Evolutionary conservation across 1,140 invertebrate genomes (phyloP).

Genomic region (Drosophila malerkotliana): DNA sequence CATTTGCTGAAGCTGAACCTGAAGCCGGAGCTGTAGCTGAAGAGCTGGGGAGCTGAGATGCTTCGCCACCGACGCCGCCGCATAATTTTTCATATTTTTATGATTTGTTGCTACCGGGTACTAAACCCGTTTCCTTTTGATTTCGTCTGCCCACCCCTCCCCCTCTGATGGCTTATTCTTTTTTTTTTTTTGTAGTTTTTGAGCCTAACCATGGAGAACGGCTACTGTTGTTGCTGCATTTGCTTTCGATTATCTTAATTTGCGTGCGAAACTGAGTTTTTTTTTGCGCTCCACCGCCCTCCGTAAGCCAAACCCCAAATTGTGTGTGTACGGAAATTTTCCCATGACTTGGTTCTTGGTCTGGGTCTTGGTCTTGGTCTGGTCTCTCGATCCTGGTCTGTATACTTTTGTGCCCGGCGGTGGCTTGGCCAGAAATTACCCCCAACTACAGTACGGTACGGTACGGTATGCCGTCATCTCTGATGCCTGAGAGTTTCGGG

Average conservation of each 20-base stretch:
- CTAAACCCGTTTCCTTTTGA: conserved; percentile 67
- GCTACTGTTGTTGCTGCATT: conserved; percentile 79
- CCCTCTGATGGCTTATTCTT: not conserved
- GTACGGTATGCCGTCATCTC: conserved; percentile 21
- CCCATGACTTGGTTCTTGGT: conserved; percentile 70
- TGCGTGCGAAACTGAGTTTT: conserved; percentile 84
- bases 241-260: conserved; percentile 84
- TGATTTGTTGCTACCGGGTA: conserved; percentile 82
- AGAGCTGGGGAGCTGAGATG: conserved; percentile 7
- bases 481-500: conserved; percentile 37
- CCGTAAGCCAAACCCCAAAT: conserved; percentile 81
- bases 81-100: conserved; percentile 83
- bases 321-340: conserved; percentile 83
- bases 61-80: conserved; percentile 58
- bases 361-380: conserved; percentile 12
- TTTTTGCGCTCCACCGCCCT: conserved; percentile 56
- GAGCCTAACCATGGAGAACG: conserved; percentile 75
- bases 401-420: conserved; percentile 76
- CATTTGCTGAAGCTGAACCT: conserved; percentile 18
- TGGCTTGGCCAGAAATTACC: conserved; percentile 80
- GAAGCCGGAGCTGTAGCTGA: conserved; percentile 1
- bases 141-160: conserved; percentile 15
- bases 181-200: conserved; percentile 8
- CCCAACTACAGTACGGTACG: conserved; percentile 51
- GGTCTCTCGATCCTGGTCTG: conserved; percentile 41